Base-by-base conservation (phyloP, 1,140 invertebrate genomes). In the Drosophila funebris region DNA sequence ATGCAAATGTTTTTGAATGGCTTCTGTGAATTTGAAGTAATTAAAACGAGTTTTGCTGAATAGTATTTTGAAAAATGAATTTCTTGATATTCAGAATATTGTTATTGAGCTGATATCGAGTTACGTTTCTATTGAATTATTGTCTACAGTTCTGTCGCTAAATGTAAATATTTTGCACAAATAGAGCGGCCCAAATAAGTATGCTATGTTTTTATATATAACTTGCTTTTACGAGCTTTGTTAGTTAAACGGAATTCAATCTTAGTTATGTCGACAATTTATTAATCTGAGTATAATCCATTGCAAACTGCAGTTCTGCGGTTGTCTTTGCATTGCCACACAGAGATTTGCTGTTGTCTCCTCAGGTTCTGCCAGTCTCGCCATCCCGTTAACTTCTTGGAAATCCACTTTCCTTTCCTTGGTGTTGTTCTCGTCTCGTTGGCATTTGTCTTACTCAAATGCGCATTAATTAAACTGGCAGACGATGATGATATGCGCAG, bases 381-480 rank as follows among this genome's bases (percentile, higher is more conserved):
- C n/a, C n/a, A n/a, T n/a, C n/a, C n/a, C 20, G 8, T 24, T 22
- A 20, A 8, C 7, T 24, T 4, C 20, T 24, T 46, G 4, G 14
- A 18, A 8, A 8, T 18, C 27, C 24, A 22, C n/a, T 29, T 39
- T 9, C 4, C 0, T n/a, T 8, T 9, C 8, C 24, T 5, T 44
- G 27, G 5, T 31, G 11, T 14, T 46, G 14, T 66, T 39, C 18
- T 48, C 14, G 5, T 39, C 18, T 48, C 14, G 5, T 24, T n/a
- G 22, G 13, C 16, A 67, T 66, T 52, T 48, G 31, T 72, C 53
- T 67, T 39, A 53, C 46, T 60, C 58, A 75, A 74, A 67, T 79
- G 62, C 80, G 67, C 58, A 84, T 79, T 79, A 73, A 84, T 69
- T 73, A 84, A 60, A 41, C 43, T 43, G 44, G 13, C 41, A 27